A percentile compares a stretch with the other conserved stretches of the same genome.
phyloP scores from a whole-genome alignment of 2,888 invertebrate species.

The Drosophila affinis region DNA sequence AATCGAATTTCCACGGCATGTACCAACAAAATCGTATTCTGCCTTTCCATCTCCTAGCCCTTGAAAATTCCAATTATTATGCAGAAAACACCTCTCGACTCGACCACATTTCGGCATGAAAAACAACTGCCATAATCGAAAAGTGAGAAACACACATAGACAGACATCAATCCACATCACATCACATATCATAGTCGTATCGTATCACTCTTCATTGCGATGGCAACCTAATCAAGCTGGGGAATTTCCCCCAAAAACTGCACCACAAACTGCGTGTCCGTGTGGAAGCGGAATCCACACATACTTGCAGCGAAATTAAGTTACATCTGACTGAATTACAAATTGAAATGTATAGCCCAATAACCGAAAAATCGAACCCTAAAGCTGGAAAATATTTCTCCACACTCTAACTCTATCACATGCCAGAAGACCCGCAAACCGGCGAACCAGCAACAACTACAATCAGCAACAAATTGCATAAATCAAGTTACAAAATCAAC shows the following conservation, averaged over 20 bases:
- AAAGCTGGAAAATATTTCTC: slow-evolving; percentile 25
- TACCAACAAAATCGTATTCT: not conserved
- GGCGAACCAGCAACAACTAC: slow-evolving; percentile 17
- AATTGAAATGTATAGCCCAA: slow-evolving; percentile 54
- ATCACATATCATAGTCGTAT: not conserved
- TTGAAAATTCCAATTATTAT: not conserved
- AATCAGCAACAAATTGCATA: slow-evolving; percentile 40
- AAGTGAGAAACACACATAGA: slow-evolving; percentile 19
- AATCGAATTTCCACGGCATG: not conserved
- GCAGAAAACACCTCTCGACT: not conserved
- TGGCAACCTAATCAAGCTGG: slow-evolving; percentile 54
- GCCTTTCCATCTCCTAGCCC: not conserved
- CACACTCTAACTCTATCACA: slow-evolving; percentile 8
- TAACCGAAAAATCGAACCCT: slow-evolving; percentile 3
- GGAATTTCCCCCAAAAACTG: slow-evolving; percentile 10
- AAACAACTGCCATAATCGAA: slow-evolving; percentile 7
- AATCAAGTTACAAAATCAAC: slow-evolving; percentile 56
- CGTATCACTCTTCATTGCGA: slow-evolving; percentile 18
- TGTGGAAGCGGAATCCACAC: slow-evolving; percentile 4
- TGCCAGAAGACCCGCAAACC: slow-evolving; percentile 2
- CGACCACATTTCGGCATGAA: not conserved
- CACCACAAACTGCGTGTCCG: slow-evolving; percentile 45
- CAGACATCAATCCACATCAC: slow-evolving; percentile 10
- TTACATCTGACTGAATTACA: slow-evolving; percentile 43
- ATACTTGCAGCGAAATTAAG: slow-evolving; percentile 48